Base-by-base conservation (phyloP, 92 coral and sea anemone genomes). In the Siderastrea siderea region DNA sequence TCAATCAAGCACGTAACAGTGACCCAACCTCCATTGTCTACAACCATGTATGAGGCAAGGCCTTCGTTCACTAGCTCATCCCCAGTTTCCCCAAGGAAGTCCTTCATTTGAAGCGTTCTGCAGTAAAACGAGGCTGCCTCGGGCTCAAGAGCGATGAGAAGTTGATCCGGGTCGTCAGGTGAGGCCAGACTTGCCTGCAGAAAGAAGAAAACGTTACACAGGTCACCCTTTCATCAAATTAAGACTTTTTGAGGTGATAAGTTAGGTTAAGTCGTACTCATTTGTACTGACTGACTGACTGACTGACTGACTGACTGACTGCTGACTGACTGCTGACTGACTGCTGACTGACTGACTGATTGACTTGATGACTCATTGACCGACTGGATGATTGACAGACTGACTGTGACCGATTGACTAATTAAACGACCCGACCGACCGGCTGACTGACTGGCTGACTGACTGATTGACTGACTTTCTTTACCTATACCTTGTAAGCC, bases 71-170 rank as follows among this genome's bases (percentile, higher is more conserved):
- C 86, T 55, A 58, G 60, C 68, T 80, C 80, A 44, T 79, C 81
- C 17, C 91, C 91, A 49, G 51, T 79, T 81, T 87, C 86, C 74
- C 91, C 74, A 9, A 80, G 67, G 58, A 87, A 87, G 61, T 87
- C 91, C 65, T 81, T 87, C 86, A 87, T 87, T 67, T 87, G 83
- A 7, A 80, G 77, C 52, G 79, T 72, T 79, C 91, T 79, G 64
- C 91, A 87, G 85, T 69, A 87, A 38, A 87, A 74, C 66, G 91
- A 79, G 47, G 91, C 91, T 3, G 91, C 91, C 49, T 87, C 91
- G 48, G 91, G 91, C 50, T 87, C 91, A 17, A 79, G 75, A 47
- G 91, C 91, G 11, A 87, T 87, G 38, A 87, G 55, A n/a, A 87
- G 80, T 45, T 87, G 91, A 58, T 87, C 86, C 57, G 85, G 86